A percentile compares a stretch with the other conserved stretches of the same genome.
phyloP scores from a whole-genome alignment of 2,888 invertebrate species.

The Chymomyza fuscimana region DNA sequence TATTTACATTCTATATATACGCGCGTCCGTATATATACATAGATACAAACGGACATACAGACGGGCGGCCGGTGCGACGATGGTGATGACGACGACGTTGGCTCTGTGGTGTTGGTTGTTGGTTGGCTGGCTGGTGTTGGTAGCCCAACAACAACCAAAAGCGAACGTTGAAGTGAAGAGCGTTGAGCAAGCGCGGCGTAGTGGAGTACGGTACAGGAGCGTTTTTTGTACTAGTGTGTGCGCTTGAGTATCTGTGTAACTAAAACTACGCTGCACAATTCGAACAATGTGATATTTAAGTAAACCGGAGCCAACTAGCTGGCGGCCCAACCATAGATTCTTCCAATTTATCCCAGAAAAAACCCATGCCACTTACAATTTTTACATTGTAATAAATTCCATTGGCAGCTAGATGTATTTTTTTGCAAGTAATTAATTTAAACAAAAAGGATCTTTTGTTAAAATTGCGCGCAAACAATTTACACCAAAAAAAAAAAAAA shows the following conservation, averaged over 20 bases:
- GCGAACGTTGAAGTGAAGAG: slow-evolving; percentile 17
- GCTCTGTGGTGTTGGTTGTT: slow-evolving; percentile 59
- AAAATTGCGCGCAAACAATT: background rate
- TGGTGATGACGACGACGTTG: slow-evolving; percentile 64
- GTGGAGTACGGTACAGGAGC: slow-evolving; percentile 73
- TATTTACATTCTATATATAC: slow-evolving; percentile 40
- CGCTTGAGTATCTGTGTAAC: slow-evolving; percentile 28
- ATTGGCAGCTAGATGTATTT: slow-evolving; percentile 59
- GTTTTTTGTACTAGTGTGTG: slow-evolving; percentile 66
- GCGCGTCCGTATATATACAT: slow-evolving; percentile 24
- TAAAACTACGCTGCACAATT: slow-evolving; percentile 10
- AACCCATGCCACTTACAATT: slow-evolving; percentile 52
- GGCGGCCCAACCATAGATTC: slow-evolving; percentile 16
- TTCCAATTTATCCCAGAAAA: slow-evolving; percentile 4
- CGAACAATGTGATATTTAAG: slow-evolving; percentile 45
- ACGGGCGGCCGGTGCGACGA: slow-evolving; percentile 54
- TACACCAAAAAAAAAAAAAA: background rate
- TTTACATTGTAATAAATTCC: slow-evolving; percentile 57
- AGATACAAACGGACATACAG: slow-evolving; percentile 59
- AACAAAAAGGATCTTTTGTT: slow-evolving; percentile 23
- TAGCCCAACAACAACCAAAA: slow-evolving; percentile 23
- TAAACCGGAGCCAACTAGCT: slow-evolving; percentile 5
- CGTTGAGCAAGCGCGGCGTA: slow-evolving; percentile 44
- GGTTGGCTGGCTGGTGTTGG: slow-evolving; percentile 54
- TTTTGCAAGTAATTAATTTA: slow-evolving; percentile 38